Evolutionary conservation across 2,888 invertebrate species (phyloP).

Genomic region (Athripsodes cinereus): DNA sequence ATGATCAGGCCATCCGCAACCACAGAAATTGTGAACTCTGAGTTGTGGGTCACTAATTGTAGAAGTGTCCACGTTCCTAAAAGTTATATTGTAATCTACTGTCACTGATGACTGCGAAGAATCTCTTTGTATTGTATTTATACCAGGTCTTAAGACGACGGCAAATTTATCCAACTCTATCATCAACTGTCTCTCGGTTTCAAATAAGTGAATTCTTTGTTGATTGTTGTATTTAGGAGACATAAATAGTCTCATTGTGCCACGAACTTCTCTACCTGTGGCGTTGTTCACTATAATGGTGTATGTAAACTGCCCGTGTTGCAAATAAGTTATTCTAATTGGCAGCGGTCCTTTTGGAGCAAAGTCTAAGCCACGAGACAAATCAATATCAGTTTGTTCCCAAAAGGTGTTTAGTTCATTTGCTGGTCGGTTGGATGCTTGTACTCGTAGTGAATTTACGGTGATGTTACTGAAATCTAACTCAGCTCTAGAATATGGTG

Average conservation of each 20-base stretch:
- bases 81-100: constrained; percentile 76
- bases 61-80: constrained; percentile 63
- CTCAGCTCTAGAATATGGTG: constrained; percentile 30
- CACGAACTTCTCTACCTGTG: constrained; percentile 18
- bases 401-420: constrained; percentile 31
- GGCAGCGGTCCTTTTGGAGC: constrained; percentile 28
- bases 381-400: constrained; percentile 33
- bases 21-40: constrained; percentile 38
- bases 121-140: constrained; percentile 57
- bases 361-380: constrained; percentile 36
- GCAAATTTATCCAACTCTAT: constrained; percentile 34
- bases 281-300: constrained; percentile 24
- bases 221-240: constrained; percentile 33
- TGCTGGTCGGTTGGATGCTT: constrained; percentile 5
- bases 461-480: constrained; percentile 23
- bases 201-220: constrained; percentile 21
- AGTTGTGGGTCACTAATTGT: constrained; percentile 47
- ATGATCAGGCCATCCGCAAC: constrained; percentile 38
- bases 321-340: constrained; percentile 32
- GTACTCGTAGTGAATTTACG: constrained; percentile 11
- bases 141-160: constrained; percentile 51
- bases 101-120: constrained; percentile 74
- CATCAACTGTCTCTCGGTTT: constrained; percentile 33
- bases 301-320: constrained; percentile 31
- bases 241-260: constrained; percentile 34